phyloP scores from a whole-genome alignment of 1,140 invertebrate genomes.

The Drosophila nebulosa region DNA sequence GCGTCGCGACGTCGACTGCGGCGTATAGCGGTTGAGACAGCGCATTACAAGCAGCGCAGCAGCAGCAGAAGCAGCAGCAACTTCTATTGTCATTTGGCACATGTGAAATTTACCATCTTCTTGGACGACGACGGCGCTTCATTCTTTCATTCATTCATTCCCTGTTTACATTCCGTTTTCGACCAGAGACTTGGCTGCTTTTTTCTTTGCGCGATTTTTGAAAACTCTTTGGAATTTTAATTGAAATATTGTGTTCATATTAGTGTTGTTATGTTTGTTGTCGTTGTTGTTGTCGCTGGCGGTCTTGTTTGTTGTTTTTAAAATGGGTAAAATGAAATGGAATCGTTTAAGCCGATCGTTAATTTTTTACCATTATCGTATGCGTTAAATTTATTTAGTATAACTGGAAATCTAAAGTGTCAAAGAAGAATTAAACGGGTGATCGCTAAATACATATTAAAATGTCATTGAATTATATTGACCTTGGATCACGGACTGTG shows the following conservation, averaged over 20 bases:
- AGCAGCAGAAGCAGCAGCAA: conserved; percentile 23
- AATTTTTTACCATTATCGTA: background rate
- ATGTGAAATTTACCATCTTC: conserved; percentile 75
- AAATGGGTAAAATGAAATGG: background rate
- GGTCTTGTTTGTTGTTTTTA: background rate
- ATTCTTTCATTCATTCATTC: conserved; percentile 66
- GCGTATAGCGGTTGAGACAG: too few species aligned
- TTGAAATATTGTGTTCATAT: conserved; percentile 7
- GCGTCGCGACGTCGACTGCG: conserved; percentile 16
- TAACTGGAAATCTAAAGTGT: too few species aligned
- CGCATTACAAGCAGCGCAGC: conserved; percentile 1
- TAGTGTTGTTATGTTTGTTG: background rate
- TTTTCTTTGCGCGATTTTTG: conserved; percentile 42
- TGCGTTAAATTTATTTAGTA: background rate
- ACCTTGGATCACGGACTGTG: too few species aligned
- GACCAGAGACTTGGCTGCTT: conserved; percentile 45
- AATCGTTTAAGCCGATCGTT: background rate
- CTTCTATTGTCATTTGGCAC: conserved; percentile 74
- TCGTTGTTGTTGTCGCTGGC: background rate
- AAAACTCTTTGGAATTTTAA: conserved; percentile 16
- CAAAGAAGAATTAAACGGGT: background rate
- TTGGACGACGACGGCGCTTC: conserved; percentile 45
- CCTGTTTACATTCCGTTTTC: conserved; percentile 69
- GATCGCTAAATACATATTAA: background rate
- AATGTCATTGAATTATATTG: too few species aligned